A percentile compares a stretch with the other conserved stretches of the same genome.
Conservation (phyloP, 35 echinoderm and acorn worm species). For the Anneissia japonica region DNA sequence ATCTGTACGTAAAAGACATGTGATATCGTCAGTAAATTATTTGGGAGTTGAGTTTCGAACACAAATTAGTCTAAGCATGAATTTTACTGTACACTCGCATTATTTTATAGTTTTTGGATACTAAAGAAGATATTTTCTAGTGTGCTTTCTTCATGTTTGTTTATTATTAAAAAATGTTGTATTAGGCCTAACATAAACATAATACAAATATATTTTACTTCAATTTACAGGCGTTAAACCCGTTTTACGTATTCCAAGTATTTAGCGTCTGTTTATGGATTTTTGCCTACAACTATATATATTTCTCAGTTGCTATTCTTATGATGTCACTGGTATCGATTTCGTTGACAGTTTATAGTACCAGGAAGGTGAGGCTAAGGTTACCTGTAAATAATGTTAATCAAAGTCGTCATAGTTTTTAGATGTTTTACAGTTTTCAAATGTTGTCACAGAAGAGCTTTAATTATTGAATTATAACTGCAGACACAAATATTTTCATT, state of each 20-base stretch:
- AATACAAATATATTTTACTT: constrained; percentile 19
- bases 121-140: not conserved
- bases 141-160: not conserved
- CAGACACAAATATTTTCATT: no score
- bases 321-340: constrained; percentile 93
- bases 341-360: constrained; percentile 82
- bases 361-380: constrained; percentile 71
- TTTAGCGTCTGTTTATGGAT: constrained; percentile 98
- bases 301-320: constrained; percentile 87
- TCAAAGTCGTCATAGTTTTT: no score
- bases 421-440: no score
- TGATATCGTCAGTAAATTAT: no score
- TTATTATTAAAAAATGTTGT: not conserved
- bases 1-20: no score
- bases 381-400: no score
- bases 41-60: no score
- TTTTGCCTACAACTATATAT: constrained; percentile 80
- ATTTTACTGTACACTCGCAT: not conserved
- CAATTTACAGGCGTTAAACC: constrained; percentile 72
- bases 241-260: constrained; percentile 98
- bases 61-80: not conserved
- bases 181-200: not conserved
- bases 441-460: no score
- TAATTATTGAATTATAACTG: no score
- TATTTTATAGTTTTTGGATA: not conserved